Conservation (phyloP, 2,888 invertebrate species). For the Hoplodrina blanda region DNA sequence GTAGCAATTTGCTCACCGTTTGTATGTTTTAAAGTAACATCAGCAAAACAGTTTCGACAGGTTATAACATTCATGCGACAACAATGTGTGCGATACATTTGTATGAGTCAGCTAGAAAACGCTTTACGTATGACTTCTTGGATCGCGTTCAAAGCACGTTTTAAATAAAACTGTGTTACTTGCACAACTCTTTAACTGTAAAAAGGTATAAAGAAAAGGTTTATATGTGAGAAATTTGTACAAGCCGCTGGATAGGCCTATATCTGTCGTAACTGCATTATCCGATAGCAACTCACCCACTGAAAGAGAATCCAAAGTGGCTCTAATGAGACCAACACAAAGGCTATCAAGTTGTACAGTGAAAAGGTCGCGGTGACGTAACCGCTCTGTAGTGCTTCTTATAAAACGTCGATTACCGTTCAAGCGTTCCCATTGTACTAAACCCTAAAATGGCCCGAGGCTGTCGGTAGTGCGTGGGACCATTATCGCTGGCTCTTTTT, state of each 20-base stretch:
- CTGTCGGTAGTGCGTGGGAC: constrained; percentile 77
- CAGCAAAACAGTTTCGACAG: constrained; percentile 11
- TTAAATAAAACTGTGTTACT: constrained; percentile 36
- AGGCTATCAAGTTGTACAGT: constrained; percentile 72
- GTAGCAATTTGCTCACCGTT: constrained; percentile 40
- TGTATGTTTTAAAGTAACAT: constrained; percentile 27
- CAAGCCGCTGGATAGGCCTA: constrained; percentile 44
- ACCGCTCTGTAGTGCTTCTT: constrained; percentile 78
- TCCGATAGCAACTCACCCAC: constrained; percentile 59
- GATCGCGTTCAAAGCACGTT: constrained; percentile 16
- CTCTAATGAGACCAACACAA: constrained; percentile 79
- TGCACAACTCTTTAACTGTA: constrained; percentile 25
- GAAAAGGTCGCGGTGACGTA: constrained; percentile 76
- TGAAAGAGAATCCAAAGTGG: constrained; percentile 77
- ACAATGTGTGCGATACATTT: constrained; percentile 9
- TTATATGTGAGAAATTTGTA: constrained; percentile 51
- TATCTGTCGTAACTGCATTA: constrained; percentile 65
- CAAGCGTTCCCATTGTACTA: constrained; percentile 80
- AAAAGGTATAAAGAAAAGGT: constrained; percentile 29
- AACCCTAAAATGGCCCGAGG: constrained; percentile 79
- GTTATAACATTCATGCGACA: constrained; percentile 7
- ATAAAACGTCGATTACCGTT: constrained; percentile 83
- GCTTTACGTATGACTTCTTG: constrained; percentile 23
- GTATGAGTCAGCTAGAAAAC: constrained; percentile 13
- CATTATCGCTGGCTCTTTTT: constrained; percentile 85